Base-by-base conservation (phyloP, 2,888 invertebrate species). In the Linyphia triangularis region DNA sequence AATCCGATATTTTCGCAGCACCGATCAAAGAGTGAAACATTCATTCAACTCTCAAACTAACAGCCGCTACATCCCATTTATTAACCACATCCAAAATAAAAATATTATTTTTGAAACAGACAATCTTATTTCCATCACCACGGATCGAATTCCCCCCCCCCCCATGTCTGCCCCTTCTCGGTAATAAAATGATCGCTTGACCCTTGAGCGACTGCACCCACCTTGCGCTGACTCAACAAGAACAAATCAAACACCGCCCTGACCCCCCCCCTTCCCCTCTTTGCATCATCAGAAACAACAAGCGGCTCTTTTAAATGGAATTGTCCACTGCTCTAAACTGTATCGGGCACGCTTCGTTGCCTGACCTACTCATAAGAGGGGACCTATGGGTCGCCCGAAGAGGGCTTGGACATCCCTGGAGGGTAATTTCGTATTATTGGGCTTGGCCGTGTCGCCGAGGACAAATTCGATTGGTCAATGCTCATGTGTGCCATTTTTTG, bases 381-480 rank as follows among this genome's bases (percentile, higher is more conserved):
- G 33, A 37, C 75, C 43, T 10, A n/a, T 59, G 67, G 75, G 67
- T 19, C 19, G 22, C 61, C 63, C 33, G 30, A n/a, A 30, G 65
- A 4, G 51, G 13, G 5, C 51, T 26, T 37, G 70, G 22, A 22
- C 40, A 43, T 67, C 70, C 78, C 70, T 26, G 9, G 70, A 61
- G 70, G 61, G 78, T 78, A 85, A 85, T 85, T 78, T 88, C 70
- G 70, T 61, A 88, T 88, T 88, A 88, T 88, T 88, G 88, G 70
- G 33, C 85, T 57, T 51, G 30, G 63, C 69, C 69, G 33, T 67
- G 81, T 67, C 77, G 75, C 75, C 81, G 81, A 73, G 86, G 86
- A 83, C 82, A 88, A 83, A 82, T 88, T 88, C 88, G 88, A 88
- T 88, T 88, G 88, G 88, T 88, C 88, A 88, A 88, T 88, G 88